A percentile compares a stretch with the other conserved stretches of the same genome.
Evolutionary conservation across 1,140 invertebrate species (phyloP).

Genomic region (Tribolium castaneum): DNA sequence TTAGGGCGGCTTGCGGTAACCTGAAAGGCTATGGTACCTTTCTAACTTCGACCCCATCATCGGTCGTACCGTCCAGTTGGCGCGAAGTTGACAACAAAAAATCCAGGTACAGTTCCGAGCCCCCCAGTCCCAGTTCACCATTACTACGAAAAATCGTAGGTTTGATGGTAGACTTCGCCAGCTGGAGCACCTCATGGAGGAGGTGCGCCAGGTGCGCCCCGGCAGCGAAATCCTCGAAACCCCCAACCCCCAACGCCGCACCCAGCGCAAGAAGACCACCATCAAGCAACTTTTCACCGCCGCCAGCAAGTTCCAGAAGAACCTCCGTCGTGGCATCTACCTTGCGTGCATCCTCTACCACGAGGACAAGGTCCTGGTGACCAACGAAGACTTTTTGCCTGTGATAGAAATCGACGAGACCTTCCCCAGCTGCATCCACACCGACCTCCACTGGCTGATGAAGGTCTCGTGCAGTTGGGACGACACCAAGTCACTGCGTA

Average conservation of each 20-base stretch:
- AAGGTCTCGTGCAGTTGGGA: conserved; percentile 97
- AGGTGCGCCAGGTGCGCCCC: conserved; percentile 74
- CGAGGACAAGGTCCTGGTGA: conserved; percentile 94
- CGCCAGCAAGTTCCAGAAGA: conserved; percentile 95
- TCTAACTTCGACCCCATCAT: conserved; percentile 78
- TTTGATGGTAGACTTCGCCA: conserved; percentile 77
- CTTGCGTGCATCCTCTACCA: conserved; percentile 92
- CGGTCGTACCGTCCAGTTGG: conserved; percentile 93
- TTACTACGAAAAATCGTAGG: conserved; percentile 32
- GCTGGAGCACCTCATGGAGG: conserved; percentile 81
- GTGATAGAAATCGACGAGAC: conserved; percentile 97
- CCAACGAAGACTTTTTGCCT: conserved; percentile 95
- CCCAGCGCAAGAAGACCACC: conserved; percentile 86
- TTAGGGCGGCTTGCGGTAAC: conserved; percentile 87
- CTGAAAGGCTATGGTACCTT: conserved; percentile 90
- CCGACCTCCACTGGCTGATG: conserved; percentile 97
- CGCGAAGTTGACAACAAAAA: conserved; percentile 78
- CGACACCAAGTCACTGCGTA: conserved; percentile 88
- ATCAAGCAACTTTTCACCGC: conserved; percentile 95
- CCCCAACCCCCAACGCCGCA: conserved; percentile 71
- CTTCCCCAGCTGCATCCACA: conserved; percentile 89
- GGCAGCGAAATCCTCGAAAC: conserved; percentile 70
- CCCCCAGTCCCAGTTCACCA: too few relatives aligned
- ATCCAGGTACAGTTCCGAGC: conserved; percentile 54
- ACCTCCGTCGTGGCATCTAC: conserved; percentile 91